Base-by-base conservation (phyloP, 2,797 vertebrate species). In the Aphelocoma californica region DNA sequence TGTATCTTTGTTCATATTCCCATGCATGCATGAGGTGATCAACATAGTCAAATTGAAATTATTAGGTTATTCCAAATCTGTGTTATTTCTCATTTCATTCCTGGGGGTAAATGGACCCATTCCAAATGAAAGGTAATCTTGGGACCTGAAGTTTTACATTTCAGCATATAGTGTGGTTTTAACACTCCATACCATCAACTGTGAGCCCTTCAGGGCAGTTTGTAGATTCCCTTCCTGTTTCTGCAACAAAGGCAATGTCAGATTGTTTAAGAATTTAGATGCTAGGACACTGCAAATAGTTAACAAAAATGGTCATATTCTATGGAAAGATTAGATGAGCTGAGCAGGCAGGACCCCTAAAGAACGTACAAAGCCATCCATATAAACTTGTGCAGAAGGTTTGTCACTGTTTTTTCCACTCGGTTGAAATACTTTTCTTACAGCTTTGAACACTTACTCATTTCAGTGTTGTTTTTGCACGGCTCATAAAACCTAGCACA, bases 61-160 rank as follows among this genome's bases (percentile, higher is more conserved):
- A 74, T 72, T 45, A 88, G 92, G 42, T 80, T 85, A 79, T 92
- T 96, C 92, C 88, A 94, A 91, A 92, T 58, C 57, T 81, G 25
- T 93, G 88, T 90, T 93, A 61, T 87, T 97, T 91, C 69, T 93
- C 54, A 69, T 92, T 96, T 95, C 2, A 1, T 94, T 90, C 74
- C 90, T 38, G 70, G 42, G 83, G 94, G 74, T 36, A 95, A 86
- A 91, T 96, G 95, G 92, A 84, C 17, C 42, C 20, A 8, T 88
- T 94, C 88, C 94, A 93, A 95, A 92, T 90, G 92, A 97, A 95
- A 94, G 95, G 95, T 96, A 96, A 91, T 96, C 89, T 79, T 90
- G 89, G 95, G 95, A 96, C 60, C 90, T 81, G 79, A 67, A 94
- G 67, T 88, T 95, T 78, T 90, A 51, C 1, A 5, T 94, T 96